A percentile compares a stretch with the other conserved stretches of the same genome.
phyloP scores from a whole-genome alignment of 2,888 invertebrate species.

The Linnaemya tessellans region DNA sequence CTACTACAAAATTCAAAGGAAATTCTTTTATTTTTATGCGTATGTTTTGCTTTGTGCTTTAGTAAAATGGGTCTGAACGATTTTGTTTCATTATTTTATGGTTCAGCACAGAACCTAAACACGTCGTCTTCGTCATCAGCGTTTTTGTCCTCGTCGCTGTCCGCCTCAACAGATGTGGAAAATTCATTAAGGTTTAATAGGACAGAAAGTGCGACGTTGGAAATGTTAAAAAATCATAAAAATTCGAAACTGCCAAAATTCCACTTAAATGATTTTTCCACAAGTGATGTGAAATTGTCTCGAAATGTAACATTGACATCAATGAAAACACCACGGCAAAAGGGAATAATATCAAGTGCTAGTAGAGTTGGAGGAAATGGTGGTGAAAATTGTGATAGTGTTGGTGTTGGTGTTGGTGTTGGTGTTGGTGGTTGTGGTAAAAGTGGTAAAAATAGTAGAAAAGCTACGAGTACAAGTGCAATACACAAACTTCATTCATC shows the following conservation, averaged over 20 bases:
- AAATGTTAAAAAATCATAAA: conserved; percentile 82
- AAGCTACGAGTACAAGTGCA: conserved; percentile 67
- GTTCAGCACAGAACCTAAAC: conserved; percentile 80
- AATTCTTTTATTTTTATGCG: conserved; percentile 20
- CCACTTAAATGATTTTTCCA: conserved; percentile 78
- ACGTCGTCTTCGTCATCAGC: conserved; percentile 70
- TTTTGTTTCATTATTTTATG: conserved; percentile 83
- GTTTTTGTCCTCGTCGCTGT: conserved; percentile 61
- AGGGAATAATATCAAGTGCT: conserved; percentile 70
- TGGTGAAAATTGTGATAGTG: conserved; percentile 55
- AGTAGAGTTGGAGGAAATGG: conserved; percentile 56
- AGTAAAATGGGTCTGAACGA: conserved; percentile 82
- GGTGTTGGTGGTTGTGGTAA: conserved; percentile 56
- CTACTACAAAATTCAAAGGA: conserved; percentile 25
- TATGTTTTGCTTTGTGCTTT: conserved; percentile 49
- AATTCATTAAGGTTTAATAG: conserved; percentile 52
- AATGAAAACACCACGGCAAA: conserved; percentile 72
- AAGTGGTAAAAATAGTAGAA: conserved; percentile 61
- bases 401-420: conserved; percentile 43
- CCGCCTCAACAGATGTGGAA: conserved; percentile 65
- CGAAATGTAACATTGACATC: conserved; percentile 74
- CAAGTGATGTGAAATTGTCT: conserved; percentile 77
- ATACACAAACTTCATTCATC: conserved; percentile 68
- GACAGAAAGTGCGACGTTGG: conserved; percentile 72
- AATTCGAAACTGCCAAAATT: conserved; percentile 79